Base-by-base conservation (phyloP, 92 coral and sea anemone genomes). In the Phenganax subtilis region DNA sequence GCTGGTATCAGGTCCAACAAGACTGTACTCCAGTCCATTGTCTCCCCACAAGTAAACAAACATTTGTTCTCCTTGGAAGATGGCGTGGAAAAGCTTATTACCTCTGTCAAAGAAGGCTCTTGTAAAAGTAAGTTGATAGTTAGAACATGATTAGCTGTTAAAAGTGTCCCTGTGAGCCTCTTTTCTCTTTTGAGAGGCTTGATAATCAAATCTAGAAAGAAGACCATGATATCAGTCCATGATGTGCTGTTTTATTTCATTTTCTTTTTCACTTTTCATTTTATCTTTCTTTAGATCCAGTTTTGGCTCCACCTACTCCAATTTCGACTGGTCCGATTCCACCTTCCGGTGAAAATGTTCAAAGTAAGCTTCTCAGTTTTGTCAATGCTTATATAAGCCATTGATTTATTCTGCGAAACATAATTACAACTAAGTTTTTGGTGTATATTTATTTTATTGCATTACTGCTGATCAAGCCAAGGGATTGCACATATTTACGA, bases 61-160 rank as follows among this genome's bases (percentile, higher is more conserved):
- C 83, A 79, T 52, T 52, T 79, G 83, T 79, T 79, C 52, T 79
- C 83, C 4, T 63, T 73, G 10, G 65, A 63, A 31, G 71, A 79
- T 60, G n/a, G 83, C n/a, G 9, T 79, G 51, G 83, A 79, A 30
- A 68, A 62, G 10, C 83, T 79, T 12, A 63, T 79, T 12, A 65
- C 51, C 51, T 72, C 73, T 15, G 74, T 79, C 31, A 79, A 79
- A 11, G 10, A 10, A 52, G 83, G 83, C 73, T 67, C 74, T 27
- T 79, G 83, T 53, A 79, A 79, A 52, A 51, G 83, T 79, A 65
- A 12, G 73, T 20, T 61, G n/a, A 1, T 1, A 7, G 25, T 0
- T 0, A 61, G 5, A 7, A 7, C 47, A 37, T 37, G 47, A 37
- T 37, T 37, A 37, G 47, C 5, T 37, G 47, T 37, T 37, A 37